Evolutionary conservation across 2,797 vertebrate species (phyloP).

Genomic region (Sebastes wilsoni): DNA sequence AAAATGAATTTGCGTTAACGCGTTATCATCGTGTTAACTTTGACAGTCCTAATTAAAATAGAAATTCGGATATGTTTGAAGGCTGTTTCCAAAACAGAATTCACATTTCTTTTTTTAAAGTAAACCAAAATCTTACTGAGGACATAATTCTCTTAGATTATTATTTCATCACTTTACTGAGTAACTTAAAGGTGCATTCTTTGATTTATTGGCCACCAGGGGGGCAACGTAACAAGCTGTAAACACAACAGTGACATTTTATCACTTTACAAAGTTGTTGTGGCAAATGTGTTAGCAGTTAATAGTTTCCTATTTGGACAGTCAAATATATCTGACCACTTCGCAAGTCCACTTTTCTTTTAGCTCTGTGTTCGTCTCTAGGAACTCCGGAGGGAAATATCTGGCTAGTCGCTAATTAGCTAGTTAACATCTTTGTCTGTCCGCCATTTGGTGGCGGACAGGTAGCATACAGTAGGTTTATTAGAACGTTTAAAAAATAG

Average conservation of each 20-base stretch:
- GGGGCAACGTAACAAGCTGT: background rate
- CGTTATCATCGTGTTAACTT: too few species aligned
- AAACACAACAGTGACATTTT: background rate
- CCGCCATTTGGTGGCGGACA: background rate
- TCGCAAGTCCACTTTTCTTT: background rate
- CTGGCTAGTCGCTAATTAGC: background rate
- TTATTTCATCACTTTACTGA: background rate
- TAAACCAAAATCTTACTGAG: background rate
- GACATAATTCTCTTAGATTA: background rate
- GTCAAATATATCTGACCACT: background rate
- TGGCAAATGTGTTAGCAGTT: background rate
- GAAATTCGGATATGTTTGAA: background rate
- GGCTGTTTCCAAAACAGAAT: background rate
- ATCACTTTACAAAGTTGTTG: background rate
- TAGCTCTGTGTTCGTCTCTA: background rate
- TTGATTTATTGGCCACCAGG: background rate
- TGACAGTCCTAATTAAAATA: background rate
- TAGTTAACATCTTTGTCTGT: fast-evolving
- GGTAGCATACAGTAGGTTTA: background rate
- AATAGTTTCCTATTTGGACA: background rate
- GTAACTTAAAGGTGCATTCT: background rate
- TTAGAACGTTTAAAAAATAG: too few species aligned
- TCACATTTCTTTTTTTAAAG: background rate
- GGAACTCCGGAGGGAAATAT: background rate
- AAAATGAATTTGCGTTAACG: fast-evolving